Evolutionary conservation across 1,140 invertebrate genomes (phyloP).

Genomic region (Drosophila prosaltans): DNA sequence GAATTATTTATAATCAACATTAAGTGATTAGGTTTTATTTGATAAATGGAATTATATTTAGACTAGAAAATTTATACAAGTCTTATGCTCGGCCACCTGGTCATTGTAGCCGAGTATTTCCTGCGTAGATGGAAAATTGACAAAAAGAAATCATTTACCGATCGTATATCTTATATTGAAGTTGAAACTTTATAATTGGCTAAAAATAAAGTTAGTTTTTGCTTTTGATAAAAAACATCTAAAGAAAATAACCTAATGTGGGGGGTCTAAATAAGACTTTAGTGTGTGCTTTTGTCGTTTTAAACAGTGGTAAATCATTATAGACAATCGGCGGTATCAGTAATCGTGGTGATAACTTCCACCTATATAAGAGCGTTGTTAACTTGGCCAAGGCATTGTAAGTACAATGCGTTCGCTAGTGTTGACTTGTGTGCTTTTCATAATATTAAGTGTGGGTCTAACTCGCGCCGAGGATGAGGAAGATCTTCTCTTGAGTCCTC

Average conservation of each 20-base stretch:
- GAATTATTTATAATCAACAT: slow-evolving; percentile 2
- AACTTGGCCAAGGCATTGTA: background rate
- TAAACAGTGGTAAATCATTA: slow-evolving; percentile 8
- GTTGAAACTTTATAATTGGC: background rate
- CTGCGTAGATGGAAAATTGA: background rate
- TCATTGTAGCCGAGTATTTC: background rate
- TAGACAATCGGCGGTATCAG: background rate
- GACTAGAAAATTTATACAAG: background rate
- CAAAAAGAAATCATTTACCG: background rate
- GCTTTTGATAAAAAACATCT: no score
- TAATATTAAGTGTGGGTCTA: slow-evolving; percentile 37
- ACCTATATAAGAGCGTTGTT: background rate
- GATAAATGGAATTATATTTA: background rate
- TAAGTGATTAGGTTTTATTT: slow-evolving; percentile 2
- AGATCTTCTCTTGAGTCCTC: background rate
- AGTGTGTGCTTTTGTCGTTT: background rate
- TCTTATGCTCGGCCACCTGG: background rate
- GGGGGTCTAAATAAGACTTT: background rate
- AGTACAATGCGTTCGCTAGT: slow-evolving; percentile 12
- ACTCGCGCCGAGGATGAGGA: slow-evolving; percentile 39
- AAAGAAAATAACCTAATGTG: background rate
- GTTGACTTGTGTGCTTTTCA: slow-evolving; percentile 21
- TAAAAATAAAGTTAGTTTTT: background rate
- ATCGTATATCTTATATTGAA: background rate
- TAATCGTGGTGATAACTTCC: background rate